Evolutionary conservation across 2,113 vertebrate genomes (phyloP), one percentile per base, ranked within the genome.

Genomic region (Andinoacara biseriatus): DNA sequence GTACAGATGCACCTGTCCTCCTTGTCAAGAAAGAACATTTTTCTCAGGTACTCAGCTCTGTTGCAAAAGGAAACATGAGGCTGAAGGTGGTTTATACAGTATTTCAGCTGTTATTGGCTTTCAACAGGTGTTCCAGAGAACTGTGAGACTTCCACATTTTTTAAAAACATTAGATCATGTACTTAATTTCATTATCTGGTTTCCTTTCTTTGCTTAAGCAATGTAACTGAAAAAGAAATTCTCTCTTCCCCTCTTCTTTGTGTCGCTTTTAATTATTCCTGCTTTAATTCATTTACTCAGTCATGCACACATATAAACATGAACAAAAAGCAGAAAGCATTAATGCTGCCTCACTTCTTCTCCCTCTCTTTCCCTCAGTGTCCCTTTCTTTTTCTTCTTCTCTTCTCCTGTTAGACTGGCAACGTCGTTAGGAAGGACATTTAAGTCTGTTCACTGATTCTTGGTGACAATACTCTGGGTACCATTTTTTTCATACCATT

Each of bases 251-350:
- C 79, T 76, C 31, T 86, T 90, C 63, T 72, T 49, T 58, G 78
- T 86, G 85, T 86, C 87, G 15, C 76, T 86, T 90, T 93, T 83
- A 89, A 92, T 93, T 84, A 89, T 83, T 82, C 63, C 85, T 52
- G 43, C 84, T 81, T 89, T 83, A 87, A 74, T 92, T 94, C 31
- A 80, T 86, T 90, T 80, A 63, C 77, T 80, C 59, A 72, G 65
- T 76, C 85, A 63, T 56, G 29, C 67, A 56, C 40, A 26, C 20
- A 7, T 43, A 80, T 75, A 43, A 20, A 77, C 85, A 22, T 54
- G 84, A 76, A 26, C 83, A 84, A 72, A 85, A 76, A 80, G 56
- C 67, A 76, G 72, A 86, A n/a, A 82, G 56, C 81, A 61, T 35
- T 62, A 76, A 84, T 75, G 49, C 56, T 24, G 5, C 54, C 31